Base-by-base conservation (phyloP, 1,140 invertebrate genomes). In the Amyelois transitella region DNA sequence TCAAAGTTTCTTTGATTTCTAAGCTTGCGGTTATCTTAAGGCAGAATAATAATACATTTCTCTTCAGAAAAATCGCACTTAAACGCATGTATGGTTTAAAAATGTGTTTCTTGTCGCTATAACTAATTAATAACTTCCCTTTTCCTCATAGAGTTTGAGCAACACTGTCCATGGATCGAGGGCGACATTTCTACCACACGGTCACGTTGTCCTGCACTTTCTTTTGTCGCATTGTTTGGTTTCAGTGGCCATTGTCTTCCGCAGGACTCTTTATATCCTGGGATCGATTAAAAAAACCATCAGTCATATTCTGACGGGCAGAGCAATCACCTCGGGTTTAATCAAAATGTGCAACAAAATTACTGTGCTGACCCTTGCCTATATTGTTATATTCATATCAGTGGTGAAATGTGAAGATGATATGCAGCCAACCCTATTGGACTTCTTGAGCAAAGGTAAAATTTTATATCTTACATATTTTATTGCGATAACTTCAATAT, bases 221-320 rank as follows among this genome's bases (percentile, higher is more conserved):
- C 81, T 86, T 86, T 84, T 64, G 66, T 69, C 72, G 59, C 63
- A 66, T 59, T 63, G 67, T 84, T 87, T 85, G 75, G 74, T 81
- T 68, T 79, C 68, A 69, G 69, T 77, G 77, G 59, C 80, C 58
- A 81, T 83, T 82, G 79, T 82, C 69, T 75, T 81, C 64, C 62
- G 61, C 53, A 76, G 67, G 77, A 83, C 73, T 76, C 77, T 85
- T 86, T 87, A 87, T 85, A 87, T 87, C 84, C 84, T 84, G 75
- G 60, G 66, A 65, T 67, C 73, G 61, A 67, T 71, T 71, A 73
- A 74, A 74, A 60, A 58, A 53, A 28, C 56, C 61, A 84, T 76
- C 84, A 87, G 81, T 87, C 70, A 82, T 66, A 68, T 60, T 56
- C 66, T 50, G 62, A 66, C 76, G 65, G 63, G 64, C 74, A 65